Percentiles rank a stretch among this genome's conserved stretches.
phyloP scores from a whole-genome alignment of 2,113 vertebrate species.

The Cardinalis cardinalis region DNA sequence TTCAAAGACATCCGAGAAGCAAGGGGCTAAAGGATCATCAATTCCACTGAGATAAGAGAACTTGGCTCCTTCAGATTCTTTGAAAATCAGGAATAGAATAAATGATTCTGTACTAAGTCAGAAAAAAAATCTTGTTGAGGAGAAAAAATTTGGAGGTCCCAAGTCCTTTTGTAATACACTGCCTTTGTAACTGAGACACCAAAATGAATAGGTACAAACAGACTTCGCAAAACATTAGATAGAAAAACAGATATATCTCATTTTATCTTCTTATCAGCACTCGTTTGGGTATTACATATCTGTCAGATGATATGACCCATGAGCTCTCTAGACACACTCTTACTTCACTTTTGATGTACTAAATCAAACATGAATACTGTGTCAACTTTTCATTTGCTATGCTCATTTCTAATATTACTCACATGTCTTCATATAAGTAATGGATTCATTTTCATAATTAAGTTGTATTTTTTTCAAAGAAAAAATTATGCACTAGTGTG shows the following conservation, averaged over 20 bases:
- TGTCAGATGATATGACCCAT: constrained; percentile 18
- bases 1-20: background rate
- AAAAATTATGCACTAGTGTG: constrained; percentile 31
- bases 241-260: background rate
- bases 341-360: constrained; percentile 31
- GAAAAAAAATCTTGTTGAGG: background rate
- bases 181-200: background rate
- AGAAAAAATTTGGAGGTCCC: background rate
- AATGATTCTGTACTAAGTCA: background rate
- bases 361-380: constrained; percentile 26
- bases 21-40: background rate
- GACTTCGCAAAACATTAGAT: background rate
- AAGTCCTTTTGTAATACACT: background rate
- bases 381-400: constrained; percentile 29
- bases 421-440: constrained; percentile 32
- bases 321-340: background rate
- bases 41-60: background rate
- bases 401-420: constrained; percentile 21
- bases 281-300: background rate
- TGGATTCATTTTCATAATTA: constrained; percentile 48
- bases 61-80: background rate
- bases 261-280: background rate
- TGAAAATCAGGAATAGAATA: background rate
- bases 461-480: constrained; percentile 19
- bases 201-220: background rate